Percentiles rank a stretch among this genome's conserved stretches.
Conservation (phyloP, 1,140 invertebrate genomes). For the Caenorhabditis briggsae region DNA sequence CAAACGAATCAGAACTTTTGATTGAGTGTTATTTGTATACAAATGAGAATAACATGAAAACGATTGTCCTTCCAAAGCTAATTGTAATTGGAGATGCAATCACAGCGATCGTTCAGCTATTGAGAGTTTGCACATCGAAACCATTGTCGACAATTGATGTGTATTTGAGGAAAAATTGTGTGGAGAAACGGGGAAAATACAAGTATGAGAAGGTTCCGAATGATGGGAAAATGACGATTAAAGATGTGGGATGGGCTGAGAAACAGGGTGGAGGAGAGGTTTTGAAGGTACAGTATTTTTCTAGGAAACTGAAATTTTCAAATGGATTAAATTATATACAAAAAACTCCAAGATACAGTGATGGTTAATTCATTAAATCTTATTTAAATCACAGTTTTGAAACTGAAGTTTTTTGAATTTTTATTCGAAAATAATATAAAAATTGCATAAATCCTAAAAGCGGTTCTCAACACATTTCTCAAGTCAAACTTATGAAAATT, state of each 20-base stretch:
- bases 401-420: too few species aligned
- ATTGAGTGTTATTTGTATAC: slow-evolving; percentile 42
- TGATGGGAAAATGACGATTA: slow-evolving; percentile 16
- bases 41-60: slow-evolving; percentile 44
- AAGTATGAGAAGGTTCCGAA: slow-evolving; percentile 33
- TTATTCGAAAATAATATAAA: too few species aligned
- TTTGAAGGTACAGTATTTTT: neutral
- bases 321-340: too few species aligned
- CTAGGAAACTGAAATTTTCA: too few species aligned
- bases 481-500: too few species aligned
- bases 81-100: slow-evolving; percentile 2
- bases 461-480: too few species aligned
- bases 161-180: slow-evolving; percentile 11
- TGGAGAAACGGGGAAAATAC: slow-evolving; percentile 22
- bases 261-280: neutral
- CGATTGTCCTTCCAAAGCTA: slow-evolving; percentile 23
- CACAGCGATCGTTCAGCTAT: slow-evolving; percentile 27
- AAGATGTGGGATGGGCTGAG: slow-evolving; percentile 7
- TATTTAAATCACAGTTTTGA: too few species aligned
- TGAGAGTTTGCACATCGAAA: slow-evolving; percentile 33
- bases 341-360: too few species aligned
- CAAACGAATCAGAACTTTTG: slow-evolving; percentile 15
- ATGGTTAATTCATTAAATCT: too few species aligned
- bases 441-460: too few species aligned
- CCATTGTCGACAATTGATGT: slow-evolving; percentile 1